Percentiles rank a stretch among this genome's conserved stretches.
Evolutionary conservation across 2,797 vertebrate genomes (phyloP).

Genomic region (Cryptoprocta ferox): DNA sequence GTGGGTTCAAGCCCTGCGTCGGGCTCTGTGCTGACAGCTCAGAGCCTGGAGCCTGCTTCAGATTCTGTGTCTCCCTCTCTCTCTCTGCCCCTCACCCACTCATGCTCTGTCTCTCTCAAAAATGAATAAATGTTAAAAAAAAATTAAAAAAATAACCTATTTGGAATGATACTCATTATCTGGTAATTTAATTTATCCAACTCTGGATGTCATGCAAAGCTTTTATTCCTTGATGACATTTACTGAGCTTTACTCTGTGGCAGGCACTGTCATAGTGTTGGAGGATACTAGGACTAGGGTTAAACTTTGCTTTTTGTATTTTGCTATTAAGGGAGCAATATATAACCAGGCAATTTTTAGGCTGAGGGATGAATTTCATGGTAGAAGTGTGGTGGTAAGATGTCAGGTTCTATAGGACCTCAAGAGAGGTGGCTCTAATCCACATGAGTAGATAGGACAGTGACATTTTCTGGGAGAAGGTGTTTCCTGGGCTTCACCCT

Average conservation of each 20-base stretch:
- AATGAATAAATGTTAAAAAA: no score
- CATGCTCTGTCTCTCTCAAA: no score
- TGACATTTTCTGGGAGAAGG: background rate
- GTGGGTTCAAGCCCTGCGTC: no score
- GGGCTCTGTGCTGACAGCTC: no score
- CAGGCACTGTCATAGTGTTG: background rate
- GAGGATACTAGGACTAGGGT: background rate
- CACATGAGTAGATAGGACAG: background rate
- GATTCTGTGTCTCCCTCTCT: no score
- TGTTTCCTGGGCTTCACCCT: background rate
- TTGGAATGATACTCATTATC: background rate
- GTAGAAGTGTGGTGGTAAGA: background rate
- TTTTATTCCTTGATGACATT: background rate
- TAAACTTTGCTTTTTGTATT: background rate
- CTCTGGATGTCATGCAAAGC: background rate
- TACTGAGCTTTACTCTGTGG: background rate
- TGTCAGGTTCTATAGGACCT: background rate
- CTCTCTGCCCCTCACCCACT: no score
- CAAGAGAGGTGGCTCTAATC: background rate
- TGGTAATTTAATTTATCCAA: background rate
- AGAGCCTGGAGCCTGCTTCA: no score
- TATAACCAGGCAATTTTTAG: background rate
- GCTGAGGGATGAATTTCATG: background rate
- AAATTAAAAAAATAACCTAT: background rate
- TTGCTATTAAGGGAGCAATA: background rate